Base-by-base conservation (phyloP, 2,888 invertebrate genomes). In the Anarsia innoxiella region DNA sequence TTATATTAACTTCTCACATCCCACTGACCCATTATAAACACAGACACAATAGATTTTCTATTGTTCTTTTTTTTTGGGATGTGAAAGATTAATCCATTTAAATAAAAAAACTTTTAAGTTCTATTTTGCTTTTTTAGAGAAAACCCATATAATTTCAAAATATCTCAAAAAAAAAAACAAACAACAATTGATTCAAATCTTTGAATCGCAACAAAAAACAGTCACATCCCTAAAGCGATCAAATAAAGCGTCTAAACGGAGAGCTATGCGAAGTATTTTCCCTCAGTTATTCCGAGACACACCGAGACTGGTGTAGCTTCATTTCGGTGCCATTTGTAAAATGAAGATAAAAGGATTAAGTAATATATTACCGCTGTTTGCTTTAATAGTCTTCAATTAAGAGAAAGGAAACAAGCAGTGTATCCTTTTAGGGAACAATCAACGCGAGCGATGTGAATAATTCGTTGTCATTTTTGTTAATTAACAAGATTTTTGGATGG, bases 241-340 rank as follows among this genome's bases (percentile, higher is more conserved):
- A 42, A 45, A 45, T 39, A 41, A 39, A 41, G 39, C 40, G 33
- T 36, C 25, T n/a, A 28, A 41, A 29, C 40, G 44, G 35, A 38
- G 35, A 12, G 45, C 40, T 37, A 42, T 39, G 43, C 29, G 27
- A 19, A 47, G 45, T 45, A 53, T 49, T 48, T 42, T 41, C 34
- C 36, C 40, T 33, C 34, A 23, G 31, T 36, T 43, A 44, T 40
- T 31, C 41, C 32, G 43, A 33, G 42, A 19, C 41, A 42, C 39
- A 51, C 43, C 32, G 42, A 30, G 49, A 39, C 36, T 19, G 19
- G 25, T 12, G 14, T 10, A 23, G 2, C 3, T 38, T 39, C 33
- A 32, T 38, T 38, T 29, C 12, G 2, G 26, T 30, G 16, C 15
- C 19, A 29, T 16, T 38, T 28, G 13, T 28, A 23, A 23, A 32